These are phyloP conservation scores for Cotesia typhae DNA, from an alignment of 1,140 invertebrate species.

Conservation along the genomic window DNA sequence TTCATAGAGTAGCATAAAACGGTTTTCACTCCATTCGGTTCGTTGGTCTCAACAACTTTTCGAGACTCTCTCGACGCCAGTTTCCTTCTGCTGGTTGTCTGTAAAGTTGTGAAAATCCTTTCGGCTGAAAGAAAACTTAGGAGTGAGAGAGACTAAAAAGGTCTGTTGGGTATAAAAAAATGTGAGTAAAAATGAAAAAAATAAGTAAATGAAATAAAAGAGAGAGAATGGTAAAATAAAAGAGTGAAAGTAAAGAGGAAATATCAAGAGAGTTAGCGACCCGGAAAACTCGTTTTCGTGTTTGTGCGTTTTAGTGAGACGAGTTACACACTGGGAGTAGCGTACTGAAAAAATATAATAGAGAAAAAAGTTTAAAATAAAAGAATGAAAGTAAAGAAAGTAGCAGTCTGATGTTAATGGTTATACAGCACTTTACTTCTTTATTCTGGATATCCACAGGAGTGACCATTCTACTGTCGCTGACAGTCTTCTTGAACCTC, in stretches of 20 bases:
- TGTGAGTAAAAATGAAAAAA: no score
- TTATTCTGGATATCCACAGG: constrained; percentile 68
- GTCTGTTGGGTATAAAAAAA: no score
- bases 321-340: background rate
- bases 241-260: constrained; percentile 19
- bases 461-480: constrained; percentile 87
- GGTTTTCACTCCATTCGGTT: constrained; percentile 3
- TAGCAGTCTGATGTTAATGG: constrained; percentile 41
- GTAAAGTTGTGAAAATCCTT: constrained; percentile 16
- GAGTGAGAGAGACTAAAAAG: constrained; percentile 17
- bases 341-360: no score
- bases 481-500: constrained; percentile 90
- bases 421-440: constrained; percentile 42
- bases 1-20: constrained; percentile 13
- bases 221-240: background rate
- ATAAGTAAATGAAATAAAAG: no score
- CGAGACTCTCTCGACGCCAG: background rate
- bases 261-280: constrained; percentile 27
- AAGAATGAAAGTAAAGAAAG: background rate
- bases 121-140: constrained; percentile 2
- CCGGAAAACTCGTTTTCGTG: constrained; percentile 23
- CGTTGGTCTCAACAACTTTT: constrained; percentile 24
- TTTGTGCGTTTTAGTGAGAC: constrained; percentile 17
- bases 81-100: constrained; percentile 2
- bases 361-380: background rate